Evolutionary conservation across 1,140 invertebrate genomes (phyloP).

Genomic region (Stratiolaelaps scimitus): DNA sequence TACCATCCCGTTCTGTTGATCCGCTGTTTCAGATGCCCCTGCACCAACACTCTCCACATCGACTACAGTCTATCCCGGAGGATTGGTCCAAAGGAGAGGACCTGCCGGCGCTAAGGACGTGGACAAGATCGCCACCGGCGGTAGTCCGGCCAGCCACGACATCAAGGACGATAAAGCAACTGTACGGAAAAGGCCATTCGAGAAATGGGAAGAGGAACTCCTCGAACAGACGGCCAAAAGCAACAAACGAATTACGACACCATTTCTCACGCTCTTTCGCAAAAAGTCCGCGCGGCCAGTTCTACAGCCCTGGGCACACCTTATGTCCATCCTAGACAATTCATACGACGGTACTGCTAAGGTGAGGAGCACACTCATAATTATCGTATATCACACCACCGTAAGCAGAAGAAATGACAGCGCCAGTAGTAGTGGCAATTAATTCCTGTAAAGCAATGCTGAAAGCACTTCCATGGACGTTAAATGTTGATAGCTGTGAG

Average conservation of each 20-base stretch:
- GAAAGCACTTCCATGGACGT: no score
- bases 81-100: constrained; percentile 4
- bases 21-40: not conserved
- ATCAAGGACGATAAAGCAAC: no score
- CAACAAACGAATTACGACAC: constrained; percentile 5
- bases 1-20: no score
- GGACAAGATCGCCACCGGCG: not conserved
- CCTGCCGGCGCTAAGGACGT: not conserved
- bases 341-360: constrained; percentile 13
- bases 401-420: no score
- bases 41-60: constrained; percentile 5
- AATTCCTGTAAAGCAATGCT: no score
- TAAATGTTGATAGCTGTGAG: no score
- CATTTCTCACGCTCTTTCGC: constrained; percentile 21
- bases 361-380: not conserved
- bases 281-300: constrained; percentile 18
- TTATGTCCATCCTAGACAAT: constrained; percentile 24
- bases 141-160: no score
- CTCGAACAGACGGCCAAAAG: constrained; percentile 15
- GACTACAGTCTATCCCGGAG: constrained; percentile 2
- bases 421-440: no score
- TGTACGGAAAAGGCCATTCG: not conserved
- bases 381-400: no score
- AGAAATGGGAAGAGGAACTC: constrained; percentile 11
- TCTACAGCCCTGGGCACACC: constrained; percentile 21